Base-by-base conservation (phyloP, 2,797 vertebrate species). In the Gouania willdenowi region DNA sequence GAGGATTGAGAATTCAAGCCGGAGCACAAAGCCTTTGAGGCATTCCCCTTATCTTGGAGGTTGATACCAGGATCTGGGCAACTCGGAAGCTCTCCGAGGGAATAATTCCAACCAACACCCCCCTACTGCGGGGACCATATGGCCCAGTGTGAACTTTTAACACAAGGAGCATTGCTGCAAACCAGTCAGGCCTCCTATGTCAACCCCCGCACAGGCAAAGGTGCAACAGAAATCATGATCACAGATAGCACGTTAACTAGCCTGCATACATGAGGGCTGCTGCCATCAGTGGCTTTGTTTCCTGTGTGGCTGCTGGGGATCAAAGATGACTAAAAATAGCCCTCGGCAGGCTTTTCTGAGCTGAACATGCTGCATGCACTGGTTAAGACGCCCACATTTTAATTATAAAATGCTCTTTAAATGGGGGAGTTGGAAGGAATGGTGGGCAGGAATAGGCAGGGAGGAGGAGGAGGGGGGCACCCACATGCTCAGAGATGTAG, bases 71-170 rank as follows among this genome's bases (percentile, higher is more conserved):
- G 68, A 80, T 78, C 72, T 73, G 5, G 51, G 70, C 60, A 74
- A 81, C 78, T 84, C 80, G 55, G 66, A n/a, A 75, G 67, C 20
- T 38, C 75, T 69, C 68, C 31, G 15, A 69, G 78, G 79, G 78
- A 81, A 85, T 82, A 80, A 82, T 77, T 83, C 74, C 73, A n/a
- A 62, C 75, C 75, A 54, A 50, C 74, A 56, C 70, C 75, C 67
- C n/a, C 77, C 69, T 55, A 61, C 81, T 81, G 82, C n/a, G 72
- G 49, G 34, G 54, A 83, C 81, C 83, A 84, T 86, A 86, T 84
- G 85, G 82, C 77, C 82, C 71, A 70, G 74, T 86, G 80, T 84
- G 81, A 86, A 86, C 82, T 84, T 84, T 81, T 80, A 75, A 81
- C 70, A 79, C 71, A 48, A 73, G 71, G 63, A 70, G 66, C 44